These are phyloP conservation scores for Leptodactylus fuscus DNA, from an alignment of 2,113 vertebrate species.

Conservation along the genomic window DNA sequence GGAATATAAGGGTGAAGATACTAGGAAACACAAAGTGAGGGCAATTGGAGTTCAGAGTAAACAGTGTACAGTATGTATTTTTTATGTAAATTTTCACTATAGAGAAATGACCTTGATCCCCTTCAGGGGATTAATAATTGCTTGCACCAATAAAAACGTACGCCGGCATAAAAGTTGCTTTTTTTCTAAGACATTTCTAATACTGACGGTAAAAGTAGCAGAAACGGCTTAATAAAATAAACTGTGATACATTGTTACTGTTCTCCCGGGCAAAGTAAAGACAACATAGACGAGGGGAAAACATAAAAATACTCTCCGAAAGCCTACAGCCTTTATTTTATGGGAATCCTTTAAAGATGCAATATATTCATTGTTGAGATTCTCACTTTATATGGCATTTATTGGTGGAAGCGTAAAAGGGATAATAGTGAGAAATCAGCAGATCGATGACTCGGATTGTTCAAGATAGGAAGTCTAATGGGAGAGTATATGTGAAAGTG, in stretches of 20 bases:
- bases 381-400: conserved; percentile 3
- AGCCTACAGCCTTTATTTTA: conserved; percentile 21
- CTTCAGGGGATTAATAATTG: neutral
- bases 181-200: conserved; percentile 13
- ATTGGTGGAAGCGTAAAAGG: conserved; percentile 11
- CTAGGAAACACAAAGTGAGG: no score
- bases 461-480: neutral
- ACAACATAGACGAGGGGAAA: neutral
- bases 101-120: no score
- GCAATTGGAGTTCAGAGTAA: no score
- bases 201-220: conserved; percentile 42
- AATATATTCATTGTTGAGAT: conserved; percentile 21
- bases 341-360: conserved; percentile 2
- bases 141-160: neutral
- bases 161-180: neutral
- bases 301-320: conserved; percentile 39
- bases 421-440: neutral
- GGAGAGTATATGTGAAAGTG: neutral
- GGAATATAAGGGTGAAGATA: neutral
- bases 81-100: no score
- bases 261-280: conserved; percentile 27
- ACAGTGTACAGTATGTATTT: no score
- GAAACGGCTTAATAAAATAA: conserved; percentile 22
- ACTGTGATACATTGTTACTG: conserved; percentile 20
- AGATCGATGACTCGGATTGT: neutral